Percentiles rank a stretch among this genome's conserved stretches.
These are phyloP conservation scores for Melinopterus prodromus DNA, from an alignment of 2,888 invertebrate species.

Conservation along the genomic window DNA sequence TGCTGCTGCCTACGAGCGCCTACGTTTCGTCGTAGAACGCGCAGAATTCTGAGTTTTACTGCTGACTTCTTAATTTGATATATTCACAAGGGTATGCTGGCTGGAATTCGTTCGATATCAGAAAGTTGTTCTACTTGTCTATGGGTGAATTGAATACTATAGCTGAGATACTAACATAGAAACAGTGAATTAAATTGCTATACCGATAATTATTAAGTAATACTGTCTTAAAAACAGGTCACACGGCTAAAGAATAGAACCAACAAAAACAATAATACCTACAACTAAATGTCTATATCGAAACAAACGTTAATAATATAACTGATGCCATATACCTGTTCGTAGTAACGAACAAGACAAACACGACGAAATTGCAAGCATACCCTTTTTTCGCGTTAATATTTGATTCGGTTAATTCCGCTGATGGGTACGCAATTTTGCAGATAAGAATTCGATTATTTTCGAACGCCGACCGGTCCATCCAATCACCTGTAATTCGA, in stretches of 20 bases:
- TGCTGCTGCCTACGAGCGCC: background rate
- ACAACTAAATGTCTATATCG: too few species aligned
- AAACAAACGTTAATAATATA: too few species aligned
- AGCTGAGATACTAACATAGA: too few species aligned
- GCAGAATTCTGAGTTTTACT: conserved; percentile 30
- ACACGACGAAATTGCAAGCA: background rate
- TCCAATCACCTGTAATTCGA: conserved; percentile 40
- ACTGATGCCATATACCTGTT: too few species aligned
- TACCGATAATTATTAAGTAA: too few species aligned
- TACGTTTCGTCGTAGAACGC: conserved; percentile 23
- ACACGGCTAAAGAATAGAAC: too few species aligned
- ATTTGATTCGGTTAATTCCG: background rate
- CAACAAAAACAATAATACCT: too few species aligned
- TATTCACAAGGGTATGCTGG: background rate
- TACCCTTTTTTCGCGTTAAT: background rate
- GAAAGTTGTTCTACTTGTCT: background rate
- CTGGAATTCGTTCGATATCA: background rate
- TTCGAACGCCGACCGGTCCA: conserved; percentile 31
- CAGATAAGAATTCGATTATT: conserved; percentile 40
- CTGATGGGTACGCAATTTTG: conserved; percentile 30
- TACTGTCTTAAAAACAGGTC: too few species aligned
- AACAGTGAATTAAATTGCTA: too few species aligned
- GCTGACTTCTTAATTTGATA: conserved; percentile 36
- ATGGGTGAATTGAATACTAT: too few species aligned
- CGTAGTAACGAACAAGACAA: too few species aligned